Evolutionary conservation across 2,888 invertebrate species (phyloP), one percentile per base, ranked within the genome.

Genomic region (Cylindroiulus punctatus): DNA sequence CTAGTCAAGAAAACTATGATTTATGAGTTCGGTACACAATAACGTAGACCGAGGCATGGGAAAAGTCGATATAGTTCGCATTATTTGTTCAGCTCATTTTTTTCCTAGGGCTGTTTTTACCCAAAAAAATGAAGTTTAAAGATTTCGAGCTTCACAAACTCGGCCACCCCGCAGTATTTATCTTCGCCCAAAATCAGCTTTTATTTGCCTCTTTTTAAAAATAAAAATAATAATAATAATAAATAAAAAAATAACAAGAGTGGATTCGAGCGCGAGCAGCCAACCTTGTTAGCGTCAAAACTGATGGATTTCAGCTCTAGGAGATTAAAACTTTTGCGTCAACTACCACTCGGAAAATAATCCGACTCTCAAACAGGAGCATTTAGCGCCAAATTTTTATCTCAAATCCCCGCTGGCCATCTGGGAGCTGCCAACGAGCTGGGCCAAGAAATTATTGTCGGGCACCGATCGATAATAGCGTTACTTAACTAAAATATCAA

Each of bases 401-500:
- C 65, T 8, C 65, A 65, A 65, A 65, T 65, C 65, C 65, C 65
- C 26, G 26, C 65, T 65, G 65, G 65, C 65, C 65, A 65, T 65
- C 65, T 65, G 22, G 65, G 26, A 65, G 65, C 65, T 26, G 65
- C 8, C 65, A 65, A 26, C 65, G 26, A 65, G 36, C 36, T 36
- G 7, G 65, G 65, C 65, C 65, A 65, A 65, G 65, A 65, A 65
- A 22, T 65, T 22, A 65, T 26, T 65, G n/a, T 65, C 65, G 65
- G 22, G 22, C 7, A 10, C 7, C 65, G 65, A 65, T 65, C 65
- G 65, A 65, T 65, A 65, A 65, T 26, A 8, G 22, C 65, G 22
- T 65, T 65, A 65, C 65, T 65, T 65, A 65, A 65, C 65, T 65
- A 65, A 65, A 65, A 65, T 65, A 65, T 65, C 65, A 65, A 65